Conservation (phyloP, 1,140 invertebrate species). For the Notospermus geniculatus region DNA sequence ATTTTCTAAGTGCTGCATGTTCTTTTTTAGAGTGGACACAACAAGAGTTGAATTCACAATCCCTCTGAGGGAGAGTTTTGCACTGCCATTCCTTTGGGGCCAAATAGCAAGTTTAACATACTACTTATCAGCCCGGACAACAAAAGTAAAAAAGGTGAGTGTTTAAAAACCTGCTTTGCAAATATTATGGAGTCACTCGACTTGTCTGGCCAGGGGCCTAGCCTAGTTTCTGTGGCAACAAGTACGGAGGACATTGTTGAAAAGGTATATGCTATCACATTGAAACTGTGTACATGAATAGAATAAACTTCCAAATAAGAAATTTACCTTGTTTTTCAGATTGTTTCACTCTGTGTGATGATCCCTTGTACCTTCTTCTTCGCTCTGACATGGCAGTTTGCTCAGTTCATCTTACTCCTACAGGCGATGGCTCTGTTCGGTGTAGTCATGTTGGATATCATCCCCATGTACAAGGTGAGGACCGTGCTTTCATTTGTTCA, state of each 20-base stretch:
- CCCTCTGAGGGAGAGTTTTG: conserved; percentile 59
- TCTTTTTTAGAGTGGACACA: conserved; percentile 47
- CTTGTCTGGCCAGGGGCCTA: too few species aligned
- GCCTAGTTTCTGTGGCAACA: too few species aligned
- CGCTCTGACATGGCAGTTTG: conserved; percentile 59
- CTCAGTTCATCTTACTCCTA: conserved; percentile 59
- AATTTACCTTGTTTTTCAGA: conserved; percentile 32
- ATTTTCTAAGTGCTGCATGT: background rate
- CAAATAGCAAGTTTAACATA: conserved; percentile 52
- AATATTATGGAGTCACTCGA: too few species aligned
- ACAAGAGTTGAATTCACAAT: conserved; percentile 56
- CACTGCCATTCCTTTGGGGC: conserved; percentile 59
- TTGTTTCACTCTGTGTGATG: conserved; percentile 34
- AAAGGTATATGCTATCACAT: too few species aligned
- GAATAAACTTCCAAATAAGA: too few species aligned
- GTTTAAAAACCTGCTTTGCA: too few species aligned
- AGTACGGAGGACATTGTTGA: too few species aligned
- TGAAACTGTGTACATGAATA: too few species aligned
- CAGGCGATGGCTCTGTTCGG: conserved; percentile 54
- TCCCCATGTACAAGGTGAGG: conserved; percentile 49
- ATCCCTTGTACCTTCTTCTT: conserved; percentile 54
- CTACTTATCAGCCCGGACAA: conserved; percentile 36
- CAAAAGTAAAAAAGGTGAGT: conserved; percentile 21
- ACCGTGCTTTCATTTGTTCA: background rate
- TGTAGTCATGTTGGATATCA: conserved; percentile 46